phyloP scores from a whole-genome alignment of 2,888 invertebrate genomes.

The Brachypterus glaber region DNA sequence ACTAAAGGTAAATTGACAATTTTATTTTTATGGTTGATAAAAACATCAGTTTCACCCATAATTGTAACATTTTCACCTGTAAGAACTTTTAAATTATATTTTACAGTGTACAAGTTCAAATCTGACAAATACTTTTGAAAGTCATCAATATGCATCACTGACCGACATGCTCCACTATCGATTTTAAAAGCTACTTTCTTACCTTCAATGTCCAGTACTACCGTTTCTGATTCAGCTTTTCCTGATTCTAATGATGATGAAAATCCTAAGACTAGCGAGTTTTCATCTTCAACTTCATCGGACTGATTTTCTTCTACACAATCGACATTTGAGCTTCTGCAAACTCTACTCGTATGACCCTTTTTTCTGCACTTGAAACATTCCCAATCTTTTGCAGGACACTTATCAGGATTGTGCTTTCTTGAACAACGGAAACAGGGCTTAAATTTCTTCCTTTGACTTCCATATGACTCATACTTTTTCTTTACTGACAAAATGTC shows the following conservation, averaged over 20 bases:
- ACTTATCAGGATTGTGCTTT: slow-evolving; percentile 7
- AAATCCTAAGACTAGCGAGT: not conserved
- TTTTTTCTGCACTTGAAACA: slow-evolving; percentile 9
- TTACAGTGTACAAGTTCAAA: slow-evolving; percentile 6
- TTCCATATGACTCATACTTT: no score
- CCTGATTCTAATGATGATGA: not conserved
- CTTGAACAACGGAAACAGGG: slow-evolving; percentile 8
- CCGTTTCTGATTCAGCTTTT: not conserved
- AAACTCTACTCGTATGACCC: slow-evolving; percentile 6
- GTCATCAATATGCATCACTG: slow-evolving; percentile 1
- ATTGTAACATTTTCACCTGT: slow-evolving; percentile 8
- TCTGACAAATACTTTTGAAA: slow-evolving; percentile 4
- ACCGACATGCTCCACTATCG: slow-evolving; percentile 9
- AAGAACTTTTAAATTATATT: slow-evolving; percentile 8
- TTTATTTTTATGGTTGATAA: not conserved
- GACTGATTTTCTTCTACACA: not conserved
- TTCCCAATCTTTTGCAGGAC: slow-evolving; percentile 9
- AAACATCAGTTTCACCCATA: slow-evolving; percentile 1
- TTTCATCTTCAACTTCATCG: not conserved
- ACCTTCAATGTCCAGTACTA: slow-evolving; percentile 1
- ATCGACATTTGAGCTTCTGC: not conserved
- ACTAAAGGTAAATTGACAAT: slow-evolving; percentile 5
- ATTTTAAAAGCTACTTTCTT: not conserved
- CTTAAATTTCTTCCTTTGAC: not conserved
- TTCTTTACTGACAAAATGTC: no score